These are phyloP conservation scores for Philopotamus ludificatus DNA, from an alignment of 1,140 invertebrate species.

Conservation along the genomic window DNA sequence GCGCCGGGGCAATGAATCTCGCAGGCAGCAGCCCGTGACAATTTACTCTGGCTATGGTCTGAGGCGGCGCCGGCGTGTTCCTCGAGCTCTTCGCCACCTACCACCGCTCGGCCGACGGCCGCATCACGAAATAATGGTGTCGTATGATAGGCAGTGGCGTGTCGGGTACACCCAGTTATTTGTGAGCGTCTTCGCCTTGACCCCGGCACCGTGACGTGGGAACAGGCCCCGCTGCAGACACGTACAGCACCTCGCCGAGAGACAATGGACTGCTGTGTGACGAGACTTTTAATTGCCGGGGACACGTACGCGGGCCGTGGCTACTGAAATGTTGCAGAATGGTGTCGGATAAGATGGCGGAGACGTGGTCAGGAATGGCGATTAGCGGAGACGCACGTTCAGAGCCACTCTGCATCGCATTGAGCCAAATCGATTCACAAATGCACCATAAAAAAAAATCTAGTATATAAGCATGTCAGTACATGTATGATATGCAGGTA, in stretches of 20 bases:
- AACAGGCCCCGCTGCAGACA: constrained; percentile 6
- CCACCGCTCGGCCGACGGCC: neutral
- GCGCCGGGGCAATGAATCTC: too few relatives aligned
- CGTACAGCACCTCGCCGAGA: neutral
- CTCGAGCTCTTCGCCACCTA: neutral
- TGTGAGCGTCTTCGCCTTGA: constrained; percentile 34
- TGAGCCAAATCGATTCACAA: too few relatives aligned
- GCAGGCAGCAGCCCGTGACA: neutral
- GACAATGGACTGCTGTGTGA: constrained; percentile 26
- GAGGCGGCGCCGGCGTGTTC: neutral
- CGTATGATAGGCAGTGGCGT: constrained; percentile 17
- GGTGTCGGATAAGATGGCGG: too few relatives aligned
- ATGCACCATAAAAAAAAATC: too few relatives aligned
- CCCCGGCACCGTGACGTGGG: constrained; percentile 30
- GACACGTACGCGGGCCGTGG: neutral
- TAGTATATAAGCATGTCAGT: too few relatives aligned
- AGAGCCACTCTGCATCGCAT: too few relatives aligned
- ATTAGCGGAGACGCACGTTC: too few relatives aligned
- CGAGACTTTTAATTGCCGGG: constrained; percentile 21
- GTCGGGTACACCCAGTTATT: constrained; percentile 36
- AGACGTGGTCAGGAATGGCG: too few relatives aligned
- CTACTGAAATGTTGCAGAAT: too few relatives aligned
- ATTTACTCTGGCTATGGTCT: too few relatives aligned
- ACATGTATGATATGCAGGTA: too few relatives aligned
- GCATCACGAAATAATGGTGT: constrained; percentile 15